Evolutionary conservation across 2,888 invertebrate species (phyloP), one percentile per base, ranked within the genome.

Genomic region (Tortricodes alternella): DNA sequence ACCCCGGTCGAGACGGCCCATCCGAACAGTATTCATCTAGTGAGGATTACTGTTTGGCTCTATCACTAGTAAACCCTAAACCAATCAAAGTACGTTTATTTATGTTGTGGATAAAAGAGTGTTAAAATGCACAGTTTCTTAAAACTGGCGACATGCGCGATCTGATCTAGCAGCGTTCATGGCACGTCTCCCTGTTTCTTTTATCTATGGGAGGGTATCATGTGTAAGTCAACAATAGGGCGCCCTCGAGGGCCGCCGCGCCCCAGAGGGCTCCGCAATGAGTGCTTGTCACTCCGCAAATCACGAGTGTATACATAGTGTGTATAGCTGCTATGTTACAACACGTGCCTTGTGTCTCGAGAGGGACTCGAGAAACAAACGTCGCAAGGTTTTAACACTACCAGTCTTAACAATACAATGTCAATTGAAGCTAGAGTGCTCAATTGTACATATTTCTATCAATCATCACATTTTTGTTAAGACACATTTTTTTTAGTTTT

Each of bases 241-340:
- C 35, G 56, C 52, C 27, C 50, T 48, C 7, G 35, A 55, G 61
- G 48, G 58, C 53, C 32, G 43, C 51, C 46, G 43, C 49, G 53
- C 39, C 35, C 27, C 27, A 5, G 50, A 53, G 53, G 55, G 59
- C 53, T 44, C 50, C 48, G 53, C 62, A 59, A 58, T 53, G 61
- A 63, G 62, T 58, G 55, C 59, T 58, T 59, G 59, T 61, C 62
- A 61, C 61, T 58, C 55, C 49, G 53, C 61, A 61, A 58, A 61
- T 61, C 61, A 58, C 24, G 27, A 59, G 57, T 38, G 52, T 50
- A 41, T 41, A 43, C 49, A 49, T 39, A 41, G 32, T 46, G 53
- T 53, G 32, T 48, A 35, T 18, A 23, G 32, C 11, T 7, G 13
- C 41, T 21, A 16, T 41, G 39, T 13, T 8, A 21, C 34, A 32